Percentiles rank a stretch among this genome's conserved stretches.
Evolutionary conservation across 1,140 invertebrate species (phyloP).

Genomic region (roundworm (Caenorhabditis elegans)): DNA sequence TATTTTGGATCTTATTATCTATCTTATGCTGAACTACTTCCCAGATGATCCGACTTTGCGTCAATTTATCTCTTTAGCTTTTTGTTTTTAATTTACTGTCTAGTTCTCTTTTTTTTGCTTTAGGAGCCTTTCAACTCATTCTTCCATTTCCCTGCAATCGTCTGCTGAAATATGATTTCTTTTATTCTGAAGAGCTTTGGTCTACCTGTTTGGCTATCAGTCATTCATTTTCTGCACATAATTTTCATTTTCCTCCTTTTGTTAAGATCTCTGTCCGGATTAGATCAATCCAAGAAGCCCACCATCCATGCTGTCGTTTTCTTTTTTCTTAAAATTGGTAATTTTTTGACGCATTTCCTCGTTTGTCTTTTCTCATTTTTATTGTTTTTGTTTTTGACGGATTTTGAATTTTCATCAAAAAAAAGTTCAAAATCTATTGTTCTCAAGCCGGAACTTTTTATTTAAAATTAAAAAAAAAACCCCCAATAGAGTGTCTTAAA

Average conservation of each 20-base stretch:
- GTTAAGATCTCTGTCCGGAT: neutral
- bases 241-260: neutral
- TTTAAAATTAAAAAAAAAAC: too few species aligned
- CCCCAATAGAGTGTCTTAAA: too few species aligned
- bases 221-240: neutral
- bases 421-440: too few species aligned
- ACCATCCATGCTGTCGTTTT: neutral
- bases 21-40: neutral
- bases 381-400: neutral
- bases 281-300: constrained; percentile 14
- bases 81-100: neutral
- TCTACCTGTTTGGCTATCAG: neutral
- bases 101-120: neutral
- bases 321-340: neutral
- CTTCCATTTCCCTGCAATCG: neutral
- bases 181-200: neutral
- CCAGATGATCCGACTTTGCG: neutral
- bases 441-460: too few species aligned
- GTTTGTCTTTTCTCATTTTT: neutral
- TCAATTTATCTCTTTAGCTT: neutral
- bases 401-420: too few species aligned
- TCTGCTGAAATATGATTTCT: neutral
- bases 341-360: neutral
- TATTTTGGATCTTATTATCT: too few species aligned
- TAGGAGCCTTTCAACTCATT: neutral